These are phyloP conservation scores for Bubo bubo DNA, from an alignment of 2,113 vertebrate species.

Conservation along the genomic window DNA sequence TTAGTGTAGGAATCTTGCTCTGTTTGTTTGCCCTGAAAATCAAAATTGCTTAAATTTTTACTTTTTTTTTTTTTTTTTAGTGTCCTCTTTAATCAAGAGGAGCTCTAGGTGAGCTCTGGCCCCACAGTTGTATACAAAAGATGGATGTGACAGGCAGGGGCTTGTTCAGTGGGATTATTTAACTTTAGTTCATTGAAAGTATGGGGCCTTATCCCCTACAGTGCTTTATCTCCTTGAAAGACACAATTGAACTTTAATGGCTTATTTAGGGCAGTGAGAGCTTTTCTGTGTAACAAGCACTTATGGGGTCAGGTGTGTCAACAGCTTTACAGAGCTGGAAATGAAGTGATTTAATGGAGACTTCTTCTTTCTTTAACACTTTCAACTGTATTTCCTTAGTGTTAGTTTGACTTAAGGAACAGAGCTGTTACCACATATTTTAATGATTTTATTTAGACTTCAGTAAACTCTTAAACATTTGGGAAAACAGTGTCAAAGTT, in stretches of 20 bases:
- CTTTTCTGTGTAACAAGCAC: not conserved
- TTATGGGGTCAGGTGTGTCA: not conserved
- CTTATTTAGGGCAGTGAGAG: not conserved
- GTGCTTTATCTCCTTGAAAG: constrained; percentile 3
- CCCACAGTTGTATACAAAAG: not conserved
- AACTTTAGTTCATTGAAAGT: not conserved
- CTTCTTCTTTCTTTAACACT: not conserved
- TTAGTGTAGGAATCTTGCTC: not conserved
- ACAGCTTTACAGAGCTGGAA: not conserved
- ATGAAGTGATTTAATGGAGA: not conserved
- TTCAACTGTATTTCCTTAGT: not conserved
- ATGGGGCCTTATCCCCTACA: not conserved
- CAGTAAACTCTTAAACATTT: not conserved
- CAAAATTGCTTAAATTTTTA: not conserved
- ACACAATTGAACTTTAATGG: not conserved
- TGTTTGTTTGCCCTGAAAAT: constrained; percentile 12
- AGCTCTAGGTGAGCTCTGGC: not conserved
- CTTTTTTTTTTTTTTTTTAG: not conserved
- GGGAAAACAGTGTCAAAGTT: not conserved
- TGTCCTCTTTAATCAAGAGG: not conserved
- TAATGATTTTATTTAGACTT: not conserved
- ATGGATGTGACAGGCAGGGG: not conserved
- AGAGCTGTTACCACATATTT: not conserved
- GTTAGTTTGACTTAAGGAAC: not conserved
- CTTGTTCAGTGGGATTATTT: not conserved